Conservation (phyloP, 1,140 invertebrate genomes). For the Drosophila sucinea region DNA sequence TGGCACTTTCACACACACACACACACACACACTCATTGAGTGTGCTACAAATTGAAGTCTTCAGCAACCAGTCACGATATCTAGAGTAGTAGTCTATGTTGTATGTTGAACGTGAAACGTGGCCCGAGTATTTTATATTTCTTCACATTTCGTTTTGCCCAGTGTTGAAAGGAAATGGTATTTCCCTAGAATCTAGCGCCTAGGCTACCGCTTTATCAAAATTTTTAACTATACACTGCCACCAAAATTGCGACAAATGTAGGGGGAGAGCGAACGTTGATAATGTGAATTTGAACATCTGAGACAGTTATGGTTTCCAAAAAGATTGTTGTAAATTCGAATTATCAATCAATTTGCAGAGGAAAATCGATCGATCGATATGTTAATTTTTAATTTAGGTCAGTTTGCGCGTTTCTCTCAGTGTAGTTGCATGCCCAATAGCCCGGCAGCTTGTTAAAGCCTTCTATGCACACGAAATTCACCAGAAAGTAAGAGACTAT, state of each 20-base stretch:
- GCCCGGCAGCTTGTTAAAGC: conserved; percentile 70
- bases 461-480: conserved; percentile 41
- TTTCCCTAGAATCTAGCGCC: conserved; percentile 37
- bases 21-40: conserved; percentile 39
- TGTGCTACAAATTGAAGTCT: conserved; percentile 74
- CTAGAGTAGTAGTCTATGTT: conserved; percentile 75
- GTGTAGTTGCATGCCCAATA: conserved; percentile 66
- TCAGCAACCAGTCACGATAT: conserved; percentile 77
- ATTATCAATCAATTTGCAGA: too few species aligned
- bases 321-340: too few species aligned
- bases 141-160: conserved; percentile 66
- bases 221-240: conserved; percentile 17
- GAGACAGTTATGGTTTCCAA: too few species aligned
- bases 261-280: too few species aligned
- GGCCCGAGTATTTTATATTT: conserved; percentile 45
- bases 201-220: conserved; percentile 9
- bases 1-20: conserved; percentile 51
- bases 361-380: not conserved
- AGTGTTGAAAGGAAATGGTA: conserved; percentile 67
- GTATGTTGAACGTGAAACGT: conserved; percentile 54
- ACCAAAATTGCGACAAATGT: conserved; percentile 5
- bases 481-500: conserved; percentile 26
- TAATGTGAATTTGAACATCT: too few species aligned
- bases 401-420: conserved; percentile 11
- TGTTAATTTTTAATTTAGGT: conserved; percentile 1